phyloP scores from a whole-genome alignment of 2,113 vertebrate genomes.

The Mobula birostris region DNA sequence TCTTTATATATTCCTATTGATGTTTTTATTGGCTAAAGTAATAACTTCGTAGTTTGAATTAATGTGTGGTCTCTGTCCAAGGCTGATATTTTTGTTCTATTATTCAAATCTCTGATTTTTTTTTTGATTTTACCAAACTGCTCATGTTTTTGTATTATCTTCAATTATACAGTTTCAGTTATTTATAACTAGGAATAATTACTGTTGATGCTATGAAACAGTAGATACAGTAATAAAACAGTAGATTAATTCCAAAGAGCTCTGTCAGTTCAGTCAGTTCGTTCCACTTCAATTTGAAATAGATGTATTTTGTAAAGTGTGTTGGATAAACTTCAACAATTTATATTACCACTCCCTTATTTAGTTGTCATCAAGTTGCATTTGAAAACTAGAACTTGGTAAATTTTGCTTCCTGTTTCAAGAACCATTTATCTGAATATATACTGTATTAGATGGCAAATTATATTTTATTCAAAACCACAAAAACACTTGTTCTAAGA shows the following conservation, averaged over 20 bases:
- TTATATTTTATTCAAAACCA: neutral
- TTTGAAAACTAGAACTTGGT: neutral
- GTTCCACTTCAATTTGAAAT: neutral
- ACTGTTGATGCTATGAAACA: neutral
- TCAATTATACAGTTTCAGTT: neutral
- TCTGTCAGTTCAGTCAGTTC: neutral
- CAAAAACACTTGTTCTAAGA: neutral
- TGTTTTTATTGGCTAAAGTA: neutral
- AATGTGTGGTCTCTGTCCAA: neutral
- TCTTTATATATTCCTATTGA: neutral
- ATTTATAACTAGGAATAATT: neutral
- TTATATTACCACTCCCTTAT: neutral
- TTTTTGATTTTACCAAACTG: neutral
- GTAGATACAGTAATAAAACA: neutral
- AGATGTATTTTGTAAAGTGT: neutral
- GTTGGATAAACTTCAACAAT: neutral
- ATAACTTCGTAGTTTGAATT: neutral
- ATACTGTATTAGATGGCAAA: neutral
- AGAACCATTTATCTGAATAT: neutral
- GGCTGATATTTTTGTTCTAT: neutral
- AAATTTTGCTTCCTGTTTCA: neutral
- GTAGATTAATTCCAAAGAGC: neutral
- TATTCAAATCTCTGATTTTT: neutral
- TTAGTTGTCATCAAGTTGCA: neutral
- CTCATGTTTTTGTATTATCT: neutral